A percentile compares a stretch with the other conserved stretches of the same genome.
These are phyloP conservation scores for Danio aesculapii DNA, from an alignment of 2,797 vertebrate genomes.

Conservation along the genomic window DNA sequence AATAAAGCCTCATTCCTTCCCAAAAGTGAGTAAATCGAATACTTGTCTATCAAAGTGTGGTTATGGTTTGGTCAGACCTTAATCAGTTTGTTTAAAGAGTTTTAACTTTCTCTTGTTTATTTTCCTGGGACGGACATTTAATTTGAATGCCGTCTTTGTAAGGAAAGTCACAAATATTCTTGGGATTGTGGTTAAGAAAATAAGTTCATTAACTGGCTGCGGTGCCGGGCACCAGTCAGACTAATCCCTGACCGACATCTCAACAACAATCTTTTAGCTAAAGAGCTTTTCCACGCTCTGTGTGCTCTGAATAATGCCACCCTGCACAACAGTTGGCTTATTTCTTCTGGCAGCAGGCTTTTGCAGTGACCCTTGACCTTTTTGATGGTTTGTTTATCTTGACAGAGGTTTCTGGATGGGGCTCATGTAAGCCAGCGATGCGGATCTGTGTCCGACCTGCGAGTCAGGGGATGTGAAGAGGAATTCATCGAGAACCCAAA, in stretches of 20 bases:
- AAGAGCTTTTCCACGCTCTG: conserved; percentile 1
- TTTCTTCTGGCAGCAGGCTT: background rate
- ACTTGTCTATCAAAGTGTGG: background rate
- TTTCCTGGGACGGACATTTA: background rate
- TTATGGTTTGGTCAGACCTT: background rate
- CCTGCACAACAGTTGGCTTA: background rate
- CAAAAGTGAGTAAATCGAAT: background rate
- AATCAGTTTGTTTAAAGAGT: background rate
- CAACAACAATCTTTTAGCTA: background rate
- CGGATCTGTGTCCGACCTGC: conserved; percentile 85
- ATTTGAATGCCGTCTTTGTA: conserved; percentile 23
- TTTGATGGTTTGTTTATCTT: conserved; percentile 13
- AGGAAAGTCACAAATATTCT: background rate
- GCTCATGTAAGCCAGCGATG: conserved; percentile 84
- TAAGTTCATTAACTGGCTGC: background rate
- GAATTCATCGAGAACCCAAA: conserved; percentile 87
- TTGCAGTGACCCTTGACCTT: conserved; percentile 36
- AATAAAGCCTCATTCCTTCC: background rate
- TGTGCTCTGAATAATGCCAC: background rate
- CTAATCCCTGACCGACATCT: conserved; percentile 18
- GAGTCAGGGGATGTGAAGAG: conserved; percentile 84
- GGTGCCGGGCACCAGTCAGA: background rate
- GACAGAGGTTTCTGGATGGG: conserved; percentile 88
- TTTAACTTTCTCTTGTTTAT: background rate
- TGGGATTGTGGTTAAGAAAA: conserved; percentile 16